Evolutionary conservation across 2,888 invertebrate species (phyloP), one percentile per base, ranked within the genome.

Genomic region (Hydropsyche betteni): DNA sequence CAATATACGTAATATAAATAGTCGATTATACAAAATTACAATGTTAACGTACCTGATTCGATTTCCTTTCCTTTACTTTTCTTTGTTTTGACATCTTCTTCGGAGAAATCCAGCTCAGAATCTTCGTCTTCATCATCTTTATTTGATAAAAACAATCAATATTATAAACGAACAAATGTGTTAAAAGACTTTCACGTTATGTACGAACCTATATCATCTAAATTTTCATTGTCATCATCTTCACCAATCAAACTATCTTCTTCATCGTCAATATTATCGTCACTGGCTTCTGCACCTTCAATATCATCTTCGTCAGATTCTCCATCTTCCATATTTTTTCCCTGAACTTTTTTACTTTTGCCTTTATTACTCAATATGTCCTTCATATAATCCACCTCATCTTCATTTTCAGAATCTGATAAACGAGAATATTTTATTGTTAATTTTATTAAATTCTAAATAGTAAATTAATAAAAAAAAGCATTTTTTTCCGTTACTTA

Each of bases 321-420:
- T n/a, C n/a, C 84, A 44, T 81, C 82, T 5, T 78, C 82, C 36
- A 76, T 81, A 34, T 81, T 80, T 7, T 76, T 8, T 77, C 82
- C 44, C 1, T 81, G 24, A 2, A 2, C 58, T 5, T 75, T 78
- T 80, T 83, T 85, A 80, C 78, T 84, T 83, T 74, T 84, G 77
- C 78, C 85, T 16, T 82, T 82, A 12, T 84, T 86, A 10, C 85
- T 89, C 14, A 88, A 91, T 81, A 94, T 86, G 76, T 93, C 93
- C 2, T 90, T 88, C 80, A 92, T 83, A 80, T 85, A 93, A 83
- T 94, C 94, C 0, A 93, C 81, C 64, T 92, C 91, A 53, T 89
- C 85, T 58, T 85, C 85, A 70, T 89, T 87, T 73, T 88, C 87
- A 71, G 77, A 76, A 55, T 72, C 44, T 44, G n/a, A 50, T 33